These are phyloP conservation scores for Conus canariensis DNA, from an alignment of 2,888 invertebrate species.

Conservation along the genomic window DNA sequence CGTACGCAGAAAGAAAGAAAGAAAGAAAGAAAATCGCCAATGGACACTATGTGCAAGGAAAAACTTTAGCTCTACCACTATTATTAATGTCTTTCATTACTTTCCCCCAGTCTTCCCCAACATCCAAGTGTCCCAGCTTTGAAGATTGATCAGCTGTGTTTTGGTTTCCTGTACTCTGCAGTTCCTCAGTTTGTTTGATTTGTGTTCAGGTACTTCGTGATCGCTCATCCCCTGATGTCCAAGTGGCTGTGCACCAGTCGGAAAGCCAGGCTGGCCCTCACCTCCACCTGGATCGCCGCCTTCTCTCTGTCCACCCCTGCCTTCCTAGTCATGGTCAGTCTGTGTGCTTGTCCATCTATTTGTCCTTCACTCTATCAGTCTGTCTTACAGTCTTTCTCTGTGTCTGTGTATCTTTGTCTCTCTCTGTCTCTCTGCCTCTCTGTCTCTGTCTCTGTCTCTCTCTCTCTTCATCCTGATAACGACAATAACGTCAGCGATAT, in stretches of 20 bases:
- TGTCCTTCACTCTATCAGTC: background rate
- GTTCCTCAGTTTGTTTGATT: too few relatives aligned
- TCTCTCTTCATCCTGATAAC: background rate
- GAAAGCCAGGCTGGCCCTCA: constrained; percentile 79
- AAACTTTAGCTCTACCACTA: too few relatives aligned
- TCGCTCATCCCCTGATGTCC: constrained; percentile 81
- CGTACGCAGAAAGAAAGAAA: too few relatives aligned
- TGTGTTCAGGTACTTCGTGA: constrained; percentile 80
- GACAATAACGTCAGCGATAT: background rate
- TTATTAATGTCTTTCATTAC: too few relatives aligned
- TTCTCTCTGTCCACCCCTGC: constrained; percentile 79
- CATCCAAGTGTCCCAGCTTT: too few relatives aligned
- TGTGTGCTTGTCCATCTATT: background rate
- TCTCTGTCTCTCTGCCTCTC: background rate
- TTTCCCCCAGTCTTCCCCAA: too few relatives aligned
- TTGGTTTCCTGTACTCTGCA: too few relatives aligned
- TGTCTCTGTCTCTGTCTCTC: background rate
- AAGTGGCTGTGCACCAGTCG: constrained; percentile 80
- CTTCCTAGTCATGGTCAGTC: constrained; percentile 79
- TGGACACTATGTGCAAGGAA: too few relatives aligned
- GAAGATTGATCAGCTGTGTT: too few relatives aligned
- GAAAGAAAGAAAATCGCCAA: too few relatives aligned
- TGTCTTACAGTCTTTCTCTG: background rate
- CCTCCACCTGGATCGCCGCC: constrained; percentile 80
- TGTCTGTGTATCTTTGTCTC: background rate